Percentiles rank a stretch among this genome's conserved stretches.
Conservation (phyloP, 2,888 invertebrate species). For the Trypoxylon attenuatum region DNA sequence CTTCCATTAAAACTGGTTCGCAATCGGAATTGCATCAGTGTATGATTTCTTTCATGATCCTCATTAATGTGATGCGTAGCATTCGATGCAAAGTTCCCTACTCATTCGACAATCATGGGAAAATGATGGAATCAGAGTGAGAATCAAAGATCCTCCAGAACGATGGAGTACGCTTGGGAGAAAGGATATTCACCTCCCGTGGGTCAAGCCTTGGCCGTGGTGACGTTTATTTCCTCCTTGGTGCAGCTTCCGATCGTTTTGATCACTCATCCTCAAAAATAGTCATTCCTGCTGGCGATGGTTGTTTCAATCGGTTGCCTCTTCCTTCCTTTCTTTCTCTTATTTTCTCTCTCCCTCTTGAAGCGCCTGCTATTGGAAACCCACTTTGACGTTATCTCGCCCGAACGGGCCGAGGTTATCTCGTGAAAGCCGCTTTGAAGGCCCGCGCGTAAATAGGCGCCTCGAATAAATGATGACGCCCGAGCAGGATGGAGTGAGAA, state of each 20-base stretch:
- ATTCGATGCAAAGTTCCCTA: background rate
- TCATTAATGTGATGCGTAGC: conserved; percentile 10
- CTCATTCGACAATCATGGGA: background rate
- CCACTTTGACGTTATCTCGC: conserved; percentile 67
- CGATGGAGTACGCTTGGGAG: too few species aligned
- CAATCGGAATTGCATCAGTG: conserved; percentile 5
- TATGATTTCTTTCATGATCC: conserved; percentile 1
- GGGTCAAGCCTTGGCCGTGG: background rate
- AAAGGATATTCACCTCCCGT: background rate
- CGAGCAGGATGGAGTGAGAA: conserved; percentile 10
- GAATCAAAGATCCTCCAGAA: too few species aligned
- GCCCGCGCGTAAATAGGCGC: conserved; percentile 64
- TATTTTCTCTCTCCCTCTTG: conserved; percentile 28
- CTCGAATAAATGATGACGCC: conserved; percentile 66
- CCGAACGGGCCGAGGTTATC: conserved; percentile 63
- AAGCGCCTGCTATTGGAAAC: conserved; percentile 40
- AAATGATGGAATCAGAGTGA: too few species aligned
- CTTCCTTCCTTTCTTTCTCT: conserved; percentile 6
- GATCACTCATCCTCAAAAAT: conserved; percentile 54
- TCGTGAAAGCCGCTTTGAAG: conserved; percentile 66
- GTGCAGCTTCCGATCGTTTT: conserved; percentile 45
- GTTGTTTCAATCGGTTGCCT: conserved; percentile 47
- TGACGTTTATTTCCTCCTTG: conserved; percentile 41
- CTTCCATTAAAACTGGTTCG: conserved; percentile 42
- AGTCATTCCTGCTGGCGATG: conserved; percentile 27